Percentiles rank a stretch among this genome's conserved stretches.
Conservation (phyloP, 2,113 vertebrate genomes). For the Callorhinus ursinus region DNA sequence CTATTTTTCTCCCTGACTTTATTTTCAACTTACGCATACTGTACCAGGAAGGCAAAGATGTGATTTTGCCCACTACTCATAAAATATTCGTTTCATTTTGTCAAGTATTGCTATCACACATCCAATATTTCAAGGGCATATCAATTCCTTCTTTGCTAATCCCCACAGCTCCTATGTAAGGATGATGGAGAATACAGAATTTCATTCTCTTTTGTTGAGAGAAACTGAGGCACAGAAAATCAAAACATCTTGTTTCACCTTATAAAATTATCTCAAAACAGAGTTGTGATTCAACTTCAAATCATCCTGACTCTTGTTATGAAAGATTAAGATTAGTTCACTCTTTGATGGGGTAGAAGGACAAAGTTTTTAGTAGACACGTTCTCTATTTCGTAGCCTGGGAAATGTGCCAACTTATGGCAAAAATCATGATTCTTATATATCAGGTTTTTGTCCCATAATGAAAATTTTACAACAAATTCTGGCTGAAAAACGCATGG, state of each 20-base stretch:
- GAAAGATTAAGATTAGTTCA: background rate
- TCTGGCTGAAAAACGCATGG: background rate
- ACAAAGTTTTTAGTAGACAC: background rate
- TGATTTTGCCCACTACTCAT: background rate
- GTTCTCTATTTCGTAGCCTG: background rate
- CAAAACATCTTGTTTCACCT: background rate
- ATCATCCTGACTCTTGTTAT: background rate
- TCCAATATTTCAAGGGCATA: background rate
- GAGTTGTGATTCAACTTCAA: conserved; percentile 16
- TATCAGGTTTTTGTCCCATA: conserved; percentile 6
- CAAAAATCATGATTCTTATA: conserved; percentile 43
- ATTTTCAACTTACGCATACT: background rate
- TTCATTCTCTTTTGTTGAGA: background rate
- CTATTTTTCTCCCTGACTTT: background rate
- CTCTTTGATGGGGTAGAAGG: background rate
- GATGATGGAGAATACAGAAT: background rate
- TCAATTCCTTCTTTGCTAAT: background rate
- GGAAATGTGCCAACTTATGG: background rate
- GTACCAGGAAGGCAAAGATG: background rate
- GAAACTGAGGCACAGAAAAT: background rate
- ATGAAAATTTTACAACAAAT: conserved; percentile 31
- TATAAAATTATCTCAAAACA: background rate
- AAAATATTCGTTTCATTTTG: conserved; percentile 5
- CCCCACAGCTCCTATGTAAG: background rate
- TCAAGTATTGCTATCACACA: background rate